Base-by-base conservation (phyloP, 35 echinoderm and acorn worm species). In the Apostichopus japonicus region DNA sequence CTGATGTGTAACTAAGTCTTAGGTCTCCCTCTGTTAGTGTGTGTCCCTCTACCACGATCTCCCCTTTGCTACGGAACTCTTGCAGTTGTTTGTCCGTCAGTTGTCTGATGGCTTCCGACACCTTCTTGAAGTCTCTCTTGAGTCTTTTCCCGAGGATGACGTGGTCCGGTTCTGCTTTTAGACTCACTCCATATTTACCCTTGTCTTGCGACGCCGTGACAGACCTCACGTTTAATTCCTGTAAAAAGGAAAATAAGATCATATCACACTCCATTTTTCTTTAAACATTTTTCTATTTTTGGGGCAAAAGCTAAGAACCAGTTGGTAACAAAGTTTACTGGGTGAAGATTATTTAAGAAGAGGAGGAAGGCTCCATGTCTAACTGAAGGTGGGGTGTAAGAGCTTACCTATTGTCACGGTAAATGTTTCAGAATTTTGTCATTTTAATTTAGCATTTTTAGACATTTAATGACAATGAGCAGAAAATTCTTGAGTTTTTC, bases 201-300 rank as follows among this genome's bases (percentile, higher is more conserved):
- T 99, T 96, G 92, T 99, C 97, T 56, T 95, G 93, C 5, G 97
- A 99, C 14, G 93, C 95, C 54, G 97, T 99, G 5, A 99, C 54
- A 8, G 63, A 24, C 19, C 97, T 79, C 54, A 99, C 92, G 77
- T 99, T 99, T 55, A 99, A 56, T 90, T 99, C 97, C 97, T 99
- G 80, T 10, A 51, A 65, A 19, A 7, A 75, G 17, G n/a, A 19
- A 21, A 23, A 75, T 19, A n/a, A 21, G n/a, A 23, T 23, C n/a
- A n/a, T n/a, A 0, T 10, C 7, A 61, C 6, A 61, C 6, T 10
- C 7, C 57, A 61, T 8, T 61, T 8, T 13, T 5, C 8, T 61
- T 59, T 61, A 4, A 61, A 61, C 7, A 5, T 2, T 8, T 0
- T 8, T 13, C 7, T 61, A 13, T 61, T 61, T 61, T 44, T 44